A percentile compares a stretch with the other conserved stretches of the same genome.
Conservation (phyloP, 1,140 invertebrate genomes). For the Drosophila kohkoa region DNA sequence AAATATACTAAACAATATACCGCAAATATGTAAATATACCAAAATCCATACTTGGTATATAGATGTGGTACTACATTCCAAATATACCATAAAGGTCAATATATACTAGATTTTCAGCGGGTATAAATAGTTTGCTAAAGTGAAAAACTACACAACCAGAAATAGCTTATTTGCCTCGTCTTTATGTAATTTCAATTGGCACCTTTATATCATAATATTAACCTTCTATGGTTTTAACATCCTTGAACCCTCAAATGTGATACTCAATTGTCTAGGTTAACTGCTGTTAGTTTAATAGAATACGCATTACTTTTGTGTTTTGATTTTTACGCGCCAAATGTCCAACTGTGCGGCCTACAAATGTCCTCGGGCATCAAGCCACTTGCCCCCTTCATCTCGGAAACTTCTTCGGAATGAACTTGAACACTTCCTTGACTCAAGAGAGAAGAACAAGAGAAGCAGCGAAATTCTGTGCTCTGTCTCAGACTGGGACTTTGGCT, state of each 20-base stretch:
- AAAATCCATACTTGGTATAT: too few relatives aligned
- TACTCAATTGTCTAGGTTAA: constrained; percentile 2
- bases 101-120: too few relatives aligned
- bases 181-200: neutral
- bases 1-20: too few relatives aligned
- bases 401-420: constrained; percentile 31
- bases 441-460: neutral
- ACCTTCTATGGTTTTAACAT: too few relatives aligned
- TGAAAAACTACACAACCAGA: neutral
- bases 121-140: too few relatives aligned
- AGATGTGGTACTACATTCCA: too few relatives aligned
- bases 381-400: constrained; percentile 11
- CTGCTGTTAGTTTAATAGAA: neutral
- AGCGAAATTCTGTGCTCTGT: constrained; percentile 9
- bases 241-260: too few relatives aligned
- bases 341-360: constrained; percentile 38
- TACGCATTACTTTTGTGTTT: neutral
- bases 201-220: neutral
- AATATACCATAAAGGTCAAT: too few relatives aligned
- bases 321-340: constrained; percentile 40
- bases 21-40: too few relatives aligned
- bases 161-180: neutral
- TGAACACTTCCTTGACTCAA: constrained; percentile 53
- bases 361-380: constrained; percentile 48
- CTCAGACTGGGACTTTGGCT: constrained; percentile 24